Percentiles rank a stretch among this genome's conserved stretches.
Evolutionary conservation across 2,113 vertebrate species (phyloP).

Genomic region (Proteles cristata): DNA sequence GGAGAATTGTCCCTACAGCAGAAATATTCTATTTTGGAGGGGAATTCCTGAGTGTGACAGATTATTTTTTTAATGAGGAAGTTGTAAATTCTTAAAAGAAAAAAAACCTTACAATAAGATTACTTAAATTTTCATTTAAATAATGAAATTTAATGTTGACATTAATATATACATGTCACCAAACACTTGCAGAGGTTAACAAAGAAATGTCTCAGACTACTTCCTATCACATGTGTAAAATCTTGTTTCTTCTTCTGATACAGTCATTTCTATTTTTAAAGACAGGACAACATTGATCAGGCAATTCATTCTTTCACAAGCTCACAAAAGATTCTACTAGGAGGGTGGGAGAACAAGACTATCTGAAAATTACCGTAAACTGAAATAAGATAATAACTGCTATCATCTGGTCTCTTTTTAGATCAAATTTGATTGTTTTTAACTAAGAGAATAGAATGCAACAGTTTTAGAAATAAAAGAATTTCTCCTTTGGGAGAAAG

Average conservation of each 20-base stretch:
- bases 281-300: background rate
- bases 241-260: background rate
- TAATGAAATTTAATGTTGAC: background rate
- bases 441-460: conserved; percentile 7
- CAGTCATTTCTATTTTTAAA: background rate
- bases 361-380: background rate
- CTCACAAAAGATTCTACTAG: conserved; percentile 1
- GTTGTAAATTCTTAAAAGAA: background rate
- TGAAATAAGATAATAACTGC: background rate
- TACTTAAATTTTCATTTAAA: background rate
- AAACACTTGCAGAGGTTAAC: background rate
- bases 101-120: background rate
- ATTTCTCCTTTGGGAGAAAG: background rate
- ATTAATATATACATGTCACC: conserved; percentile 2
- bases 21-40: background rate
- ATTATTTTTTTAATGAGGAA: background rate
- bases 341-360: background rate
- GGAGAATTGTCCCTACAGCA: background rate
- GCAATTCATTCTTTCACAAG: conserved; percentile 12
- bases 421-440: background rate
- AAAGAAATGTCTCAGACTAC: background rate
- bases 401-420: background rate
- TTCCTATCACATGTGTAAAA: background rate
- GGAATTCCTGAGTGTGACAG: background rate
- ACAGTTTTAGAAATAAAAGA: conserved; percentile 7